Evolutionary conservation across 1,140 invertebrate species (phyloP).

Genomic region (Chymomyza costata): DNA sequence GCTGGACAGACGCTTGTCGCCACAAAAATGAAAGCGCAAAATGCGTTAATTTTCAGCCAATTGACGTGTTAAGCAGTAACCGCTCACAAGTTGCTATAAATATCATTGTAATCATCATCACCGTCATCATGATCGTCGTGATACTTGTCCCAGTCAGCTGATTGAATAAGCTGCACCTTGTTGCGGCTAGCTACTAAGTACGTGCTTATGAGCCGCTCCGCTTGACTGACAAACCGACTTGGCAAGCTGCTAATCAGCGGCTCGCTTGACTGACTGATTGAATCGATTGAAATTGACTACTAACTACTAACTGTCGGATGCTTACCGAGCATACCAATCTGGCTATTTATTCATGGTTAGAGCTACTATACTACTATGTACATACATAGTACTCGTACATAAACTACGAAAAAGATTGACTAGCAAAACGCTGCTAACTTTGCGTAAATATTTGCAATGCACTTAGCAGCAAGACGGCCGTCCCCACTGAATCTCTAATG

Average conservation of each 20-base stretch:
- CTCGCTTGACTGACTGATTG: constrained; percentile 60
- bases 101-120: too few species aligned
- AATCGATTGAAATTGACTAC: constrained; percentile 55
- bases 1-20: not conserved
- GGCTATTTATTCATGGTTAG: too few species aligned
- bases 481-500: not conserved
- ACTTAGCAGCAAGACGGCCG: constrained; percentile 44
- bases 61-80: constrained; percentile 48
- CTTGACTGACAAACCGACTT: not conserved
- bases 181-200: constrained; percentile 33
- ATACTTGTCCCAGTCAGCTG: constrained; percentile 23
- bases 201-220: constrained; percentile 24
- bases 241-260: constrained; percentile 58
- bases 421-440: constrained; percentile 29
- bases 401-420: too few species aligned
- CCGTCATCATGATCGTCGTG: too few species aligned
- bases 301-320: not conserved
- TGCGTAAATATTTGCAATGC: constrained; percentile 67
- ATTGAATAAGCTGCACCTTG: constrained; percentile 34
- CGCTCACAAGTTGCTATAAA: too few species aligned
- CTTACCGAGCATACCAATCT: not conserved
- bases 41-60: constrained; percentile 67
- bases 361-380: too few species aligned
- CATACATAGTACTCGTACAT: too few species aligned
- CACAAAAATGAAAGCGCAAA: constrained; percentile 55